Percentiles rank a stretch among this genome's conserved stretches.
Evolutionary conservation across 2,113 vertebrate genomes (phyloP).

Genomic region (Myotis brandtii): DNA sequence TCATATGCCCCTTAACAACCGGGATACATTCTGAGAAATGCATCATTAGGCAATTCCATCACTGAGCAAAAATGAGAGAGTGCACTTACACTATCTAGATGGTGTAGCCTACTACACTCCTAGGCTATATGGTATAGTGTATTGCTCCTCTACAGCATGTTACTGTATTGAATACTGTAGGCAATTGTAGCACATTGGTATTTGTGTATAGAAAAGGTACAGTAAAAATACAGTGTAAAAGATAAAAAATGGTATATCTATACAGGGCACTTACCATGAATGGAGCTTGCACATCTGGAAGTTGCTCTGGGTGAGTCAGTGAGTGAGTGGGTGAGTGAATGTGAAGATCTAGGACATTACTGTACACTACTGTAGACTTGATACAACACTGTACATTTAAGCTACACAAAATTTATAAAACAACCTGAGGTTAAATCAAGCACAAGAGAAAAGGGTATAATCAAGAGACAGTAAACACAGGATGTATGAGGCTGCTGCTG

Average conservation of each 20-base stretch:
- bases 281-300: not conserved
- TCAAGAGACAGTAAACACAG: not conserved
- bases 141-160: not conserved
- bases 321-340: not conserved
- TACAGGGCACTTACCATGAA: not conserved
- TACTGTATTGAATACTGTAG: not conserved
- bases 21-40: not conserved
- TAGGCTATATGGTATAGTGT: not conserved
- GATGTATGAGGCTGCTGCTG: not conserved
- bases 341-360: not conserved
- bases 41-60: not conserved
- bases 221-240: not conserved
- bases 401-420: not conserved
- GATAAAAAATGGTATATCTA: not conserved
- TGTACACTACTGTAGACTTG: not conserved
- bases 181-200: not conserved
- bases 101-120: not conserved
- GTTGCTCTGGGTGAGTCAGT: not conserved
- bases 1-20: not conserved
- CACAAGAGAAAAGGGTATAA: not conserved
- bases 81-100: too few relatives aligned
- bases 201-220: not conserved
- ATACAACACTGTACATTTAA: not conserved
- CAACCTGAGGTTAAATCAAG: not conserved
- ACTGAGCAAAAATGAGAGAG: too few relatives aligned